Base-by-base conservation (phyloP, 2,113 vertebrate genomes). In the Rhynchomys soricoides region DNA sequence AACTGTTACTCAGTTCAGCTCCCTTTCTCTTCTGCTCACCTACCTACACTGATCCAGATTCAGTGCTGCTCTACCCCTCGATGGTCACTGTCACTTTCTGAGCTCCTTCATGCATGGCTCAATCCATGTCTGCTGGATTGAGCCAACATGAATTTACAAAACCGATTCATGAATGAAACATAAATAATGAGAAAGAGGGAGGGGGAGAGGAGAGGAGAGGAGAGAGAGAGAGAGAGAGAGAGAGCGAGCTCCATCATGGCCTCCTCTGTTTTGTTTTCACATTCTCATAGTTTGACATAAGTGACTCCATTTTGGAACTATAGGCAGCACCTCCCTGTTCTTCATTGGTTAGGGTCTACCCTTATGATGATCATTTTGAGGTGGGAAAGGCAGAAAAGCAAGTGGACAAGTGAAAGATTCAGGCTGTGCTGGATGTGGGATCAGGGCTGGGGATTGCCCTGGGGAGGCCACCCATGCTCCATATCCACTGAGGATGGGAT, bases 61-160 rank as follows among this genome's bases (percentile, higher is more conserved):
- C 3, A 12, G 19, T 0, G n/a, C 24, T 81, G 57, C 43, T 1
- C 19, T 4, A 1, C 15, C 15, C 45, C 1, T 6, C 10, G 31
- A 2, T 37, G 50, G n/a, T 31, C 43, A 70, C 55, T n/a, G 5
- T 48, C 12, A 37, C 13, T 64, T 79, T 70, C n/a, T 50, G 34
- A 68, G 93, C 31, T 34, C 78, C 40, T 59, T n/a, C 48, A 29
- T 21, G 4, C 3, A 48, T 3, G 0, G 1, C 13, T 82, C 26
- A 68, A 34, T 31, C 64, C 64, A 66, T 68, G 29, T 55, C 62
- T 34, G 37, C 52, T 26, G 9, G 40, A 22, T 16, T 19, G 64
- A 55, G 70, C 16, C 78, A 29, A 21, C 16, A 1, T 8, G 16
- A 34, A 19, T 50, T n/a, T 48, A 43, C 45, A 50, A 57, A 45